Base-by-base conservation (phyloP, 2,888 invertebrate genomes). In the Mechanitis messenoides region DNA sequence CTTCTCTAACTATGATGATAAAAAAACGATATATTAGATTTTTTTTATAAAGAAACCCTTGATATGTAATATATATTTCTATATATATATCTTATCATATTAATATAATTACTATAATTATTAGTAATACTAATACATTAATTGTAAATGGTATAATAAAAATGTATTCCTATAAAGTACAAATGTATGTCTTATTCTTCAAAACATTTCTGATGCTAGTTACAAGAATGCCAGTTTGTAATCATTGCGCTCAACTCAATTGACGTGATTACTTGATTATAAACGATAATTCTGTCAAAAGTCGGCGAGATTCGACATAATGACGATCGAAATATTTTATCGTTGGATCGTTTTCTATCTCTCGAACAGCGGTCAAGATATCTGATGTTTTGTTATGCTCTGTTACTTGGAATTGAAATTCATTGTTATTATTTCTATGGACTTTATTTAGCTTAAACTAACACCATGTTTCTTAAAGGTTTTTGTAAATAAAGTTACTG, bases 221-320 rank as follows among this genome's bases (percentile, higher is more conserved):
- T 31, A 20, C 5, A 50, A 31, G 50, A 31, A 58, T 33, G 46
- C 55, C 61, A 57, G 61, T 60, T 64, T 58, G 58, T 60, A 63
- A 60, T 60, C 60, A 64, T 66, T 62, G 62, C 61, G 31, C 57
- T 60, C 60, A 57, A 33, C 20, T 20, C 68, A 68, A 70, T 65
- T 61, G 67, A 67, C 67, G 63, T 69, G 68, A 69, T 69, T 67
- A 66, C 60, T 64, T 65, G 71, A 72, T 72, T 63, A 68, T 68
- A 67, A 64, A 68, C 67, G 72, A 72, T 72, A 72, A 71, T 72
- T 69, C 72, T 69, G 71, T 75, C 75, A 71, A 71, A 70, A 70
- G 68, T 69, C 64, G 65, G 67, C 71, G 68, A 66, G 69, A 70
- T 71, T 70, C 69, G 73, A 75, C 72, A 73, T 74, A 72, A 73